Conservation (phyloP, 2,113 vertebrate genomes). For the Gopherus flavomarginatus region DNA sequence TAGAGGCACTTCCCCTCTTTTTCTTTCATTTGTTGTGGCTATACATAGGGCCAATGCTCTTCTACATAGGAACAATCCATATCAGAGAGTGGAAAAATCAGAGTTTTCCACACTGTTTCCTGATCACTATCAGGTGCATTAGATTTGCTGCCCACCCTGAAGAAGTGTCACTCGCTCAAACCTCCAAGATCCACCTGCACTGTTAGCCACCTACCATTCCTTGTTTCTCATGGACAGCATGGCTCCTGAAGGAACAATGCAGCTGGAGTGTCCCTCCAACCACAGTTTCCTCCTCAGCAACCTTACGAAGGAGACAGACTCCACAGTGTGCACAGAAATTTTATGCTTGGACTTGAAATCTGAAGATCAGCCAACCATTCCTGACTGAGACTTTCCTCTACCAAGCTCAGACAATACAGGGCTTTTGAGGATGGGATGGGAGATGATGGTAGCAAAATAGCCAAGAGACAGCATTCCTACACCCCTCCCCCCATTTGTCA, state of each 20-base stretch:
- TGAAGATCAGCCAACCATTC: not conserved
- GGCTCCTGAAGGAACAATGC: not conserved
- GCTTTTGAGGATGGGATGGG: not conserved
- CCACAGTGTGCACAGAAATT: not conserved
- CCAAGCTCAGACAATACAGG: not conserved
- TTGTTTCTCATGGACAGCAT: not conserved
- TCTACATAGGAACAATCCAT: not conserved
- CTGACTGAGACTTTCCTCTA: not conserved
- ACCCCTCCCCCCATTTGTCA: not conserved
- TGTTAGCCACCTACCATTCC: not conserved
- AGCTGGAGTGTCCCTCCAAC: not conserved
- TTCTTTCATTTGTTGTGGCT: not conserved
- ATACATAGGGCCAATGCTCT: not conserved
- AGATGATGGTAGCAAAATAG: not conserved
- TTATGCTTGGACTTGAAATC: not conserved
- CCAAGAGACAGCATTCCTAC: not conserved
- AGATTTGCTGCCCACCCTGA: not conserved
- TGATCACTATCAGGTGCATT: not conserved
- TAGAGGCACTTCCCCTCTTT: not conserved
- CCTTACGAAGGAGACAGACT: not conserved
- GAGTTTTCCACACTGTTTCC: not conserved
- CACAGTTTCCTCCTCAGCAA: accelerated
- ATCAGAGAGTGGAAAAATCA: not conserved
- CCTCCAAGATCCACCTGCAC: not conserved
- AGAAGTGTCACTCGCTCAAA: not conserved